A percentile compares a stretch with the other conserved stretches of the same genome.
Conservation (phyloP, 2,113 vertebrate genomes). For the Narcine bancroftii region DNA sequence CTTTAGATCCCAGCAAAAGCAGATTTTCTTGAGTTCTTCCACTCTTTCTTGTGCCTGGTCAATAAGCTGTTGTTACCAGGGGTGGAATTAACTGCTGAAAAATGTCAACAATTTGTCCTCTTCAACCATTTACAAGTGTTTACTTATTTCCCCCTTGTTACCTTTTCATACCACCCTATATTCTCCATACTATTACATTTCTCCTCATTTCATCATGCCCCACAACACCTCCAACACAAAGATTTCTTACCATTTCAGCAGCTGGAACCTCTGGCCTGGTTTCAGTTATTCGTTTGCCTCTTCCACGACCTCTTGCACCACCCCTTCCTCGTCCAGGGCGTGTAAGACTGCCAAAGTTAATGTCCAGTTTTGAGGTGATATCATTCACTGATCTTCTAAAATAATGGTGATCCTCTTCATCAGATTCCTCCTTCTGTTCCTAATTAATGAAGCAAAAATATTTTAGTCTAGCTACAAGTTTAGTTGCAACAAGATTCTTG, state of each 20-base stretch:
- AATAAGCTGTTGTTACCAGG: neutral
- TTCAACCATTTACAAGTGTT: neutral
- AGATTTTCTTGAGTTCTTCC: too few species aligned
- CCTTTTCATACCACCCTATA: too few species aligned
- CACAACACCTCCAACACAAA: neutral
- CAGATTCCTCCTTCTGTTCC: conserved; percentile 53
- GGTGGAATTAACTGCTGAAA: neutral
- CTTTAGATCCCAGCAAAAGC: too few species aligned
- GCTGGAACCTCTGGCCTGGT: conserved; percentile 47
- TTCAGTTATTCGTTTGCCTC: conserved; percentile 39
- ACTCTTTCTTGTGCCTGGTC: too few species aligned
- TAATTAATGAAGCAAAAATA: conserved; percentile 40
- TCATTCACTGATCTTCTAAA: conserved; percentile 78
- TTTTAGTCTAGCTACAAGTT: neutral
- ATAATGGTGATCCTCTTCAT: conserved; percentile 57
- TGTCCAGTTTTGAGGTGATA: conserved; percentile 84
- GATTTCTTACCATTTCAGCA: conserved; percentile 47
- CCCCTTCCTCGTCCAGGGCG: conserved; percentile 68
- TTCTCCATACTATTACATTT: too few species aligned
- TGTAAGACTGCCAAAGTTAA: conserved; percentile 82
- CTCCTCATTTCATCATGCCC: neutral
- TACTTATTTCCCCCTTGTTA: too few species aligned
- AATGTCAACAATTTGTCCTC: neutral
- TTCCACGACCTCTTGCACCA: conserved; percentile 57
- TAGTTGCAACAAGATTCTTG: neutral